Percentiles rank a stretch among this genome's conserved stretches.
phyloP scores from a whole-genome alignment of 2,797 vertebrate genomes.

The Trachops cirrhosus region DNA sequence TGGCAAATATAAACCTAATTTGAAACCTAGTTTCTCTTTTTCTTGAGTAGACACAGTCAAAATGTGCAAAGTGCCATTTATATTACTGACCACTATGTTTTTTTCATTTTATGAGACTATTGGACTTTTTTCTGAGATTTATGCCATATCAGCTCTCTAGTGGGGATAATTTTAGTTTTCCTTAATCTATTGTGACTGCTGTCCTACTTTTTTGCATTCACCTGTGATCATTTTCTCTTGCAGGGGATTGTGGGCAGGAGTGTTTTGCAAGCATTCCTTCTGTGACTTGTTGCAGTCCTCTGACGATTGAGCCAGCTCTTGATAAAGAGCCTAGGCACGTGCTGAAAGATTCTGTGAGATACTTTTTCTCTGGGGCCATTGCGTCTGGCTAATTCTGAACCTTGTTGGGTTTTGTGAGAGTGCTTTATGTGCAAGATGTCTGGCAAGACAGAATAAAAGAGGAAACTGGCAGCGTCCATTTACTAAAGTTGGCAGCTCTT shows the following conservation, averaged over 20 bases:
- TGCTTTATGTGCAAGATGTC: slow-evolving; percentile 38
- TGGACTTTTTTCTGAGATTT: background rate
- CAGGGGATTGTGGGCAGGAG: background rate
- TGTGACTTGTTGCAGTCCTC: background rate
- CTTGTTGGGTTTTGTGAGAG: slow-evolving; percentile 28
- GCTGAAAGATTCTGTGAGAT: slow-evolving; percentile 46
- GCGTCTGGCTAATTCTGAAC: background rate
- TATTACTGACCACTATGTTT: background rate
- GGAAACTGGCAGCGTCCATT: slow-evolving; percentile 32
- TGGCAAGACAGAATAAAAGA: slow-evolving; percentile 50
- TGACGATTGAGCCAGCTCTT: background rate
- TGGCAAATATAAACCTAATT: background rate
- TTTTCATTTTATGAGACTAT: background rate
- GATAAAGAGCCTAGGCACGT: slow-evolving; percentile 7
- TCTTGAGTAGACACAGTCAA: background rate
- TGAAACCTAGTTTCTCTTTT: slow-evolving; percentile 29
- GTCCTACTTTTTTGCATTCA: background rate
- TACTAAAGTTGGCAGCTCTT: slow-evolving; percentile 65
- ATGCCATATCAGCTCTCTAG: background rate
- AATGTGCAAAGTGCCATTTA: background rate
- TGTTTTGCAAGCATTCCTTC: background rate
- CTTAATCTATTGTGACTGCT: slow-evolving; percentile 32
- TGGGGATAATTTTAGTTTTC: slow-evolving; percentile 52
- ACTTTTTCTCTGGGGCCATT: background rate
- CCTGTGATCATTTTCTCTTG: background rate